Evolutionary conservation across 2,797 vertebrate genomes (phyloP), one percentile per base, ranked within the genome.

Genomic region (Bradypodion pumilum): DNA sequence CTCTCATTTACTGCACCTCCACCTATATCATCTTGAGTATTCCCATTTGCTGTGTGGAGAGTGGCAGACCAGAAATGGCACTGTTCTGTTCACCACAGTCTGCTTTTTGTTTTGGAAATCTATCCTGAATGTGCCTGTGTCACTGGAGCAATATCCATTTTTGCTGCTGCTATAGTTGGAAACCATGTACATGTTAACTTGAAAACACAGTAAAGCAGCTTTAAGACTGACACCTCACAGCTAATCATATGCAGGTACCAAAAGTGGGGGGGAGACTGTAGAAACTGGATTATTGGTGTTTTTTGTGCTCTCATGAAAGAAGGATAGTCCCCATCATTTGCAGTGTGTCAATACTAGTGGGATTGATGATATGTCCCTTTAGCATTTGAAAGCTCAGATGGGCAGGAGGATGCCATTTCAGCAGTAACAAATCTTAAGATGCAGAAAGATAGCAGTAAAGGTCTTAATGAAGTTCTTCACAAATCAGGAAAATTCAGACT

Each of bases 161-260:
- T 73, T 52, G 5, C 56, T 74, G 69, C 76, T 84, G 68, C 68
- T 73, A 42, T 84, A 63, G 35, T 79, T 74, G 49, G 19, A 32
- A 66, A 46, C 15, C 8, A 13, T 35, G 35, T 32, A 3, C 69
- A 3, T 46, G 19, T 56, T 19, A 15, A 56, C 52, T 35, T 32
- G 35, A 44, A 70, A 40, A 25, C 69, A 44, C 49, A 25, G 19
- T 35, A 62, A 32, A 7, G 42, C 40, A 19, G 9, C 52, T 72
- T 60, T 12, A 78, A 84, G n/a, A 63, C 27, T 44, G 21, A 19
- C 25, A 32, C 23, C 37, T 74, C 27, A 40, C 9, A 2, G 35
- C 21, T 32, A 66, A 52, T 27, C 46, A 49, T 12, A 13, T 52
- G 15, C 16, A 32, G 9, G 65, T 13, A 19, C 29, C 16, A 21